A percentile compares a stretch with the other conserved stretches of the same genome.
Evolutionary conservation across 1,140 invertebrate species (phyloP).

Genomic region (Bombyx mandarina): DNA sequence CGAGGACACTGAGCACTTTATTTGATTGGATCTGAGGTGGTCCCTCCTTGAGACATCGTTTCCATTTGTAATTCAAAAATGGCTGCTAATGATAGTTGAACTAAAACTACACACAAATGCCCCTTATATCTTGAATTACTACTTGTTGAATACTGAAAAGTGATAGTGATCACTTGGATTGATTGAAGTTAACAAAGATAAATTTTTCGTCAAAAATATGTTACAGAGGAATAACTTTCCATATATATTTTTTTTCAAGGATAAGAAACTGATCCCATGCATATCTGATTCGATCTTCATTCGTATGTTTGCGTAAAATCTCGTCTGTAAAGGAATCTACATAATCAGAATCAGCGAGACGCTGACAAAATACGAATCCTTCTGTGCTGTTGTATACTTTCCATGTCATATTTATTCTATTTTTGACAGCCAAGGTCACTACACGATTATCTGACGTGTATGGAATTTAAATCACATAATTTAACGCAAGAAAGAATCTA

Average conservation of each 20-base stretch:
- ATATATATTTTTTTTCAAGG: constrained; percentile 24
- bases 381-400: constrained; percentile 24
- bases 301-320: constrained; percentile 49
- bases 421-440: no score
- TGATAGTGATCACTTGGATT: no score
- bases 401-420: constrained; percentile 3
- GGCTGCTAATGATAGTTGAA: no score
- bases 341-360: constrained; percentile 48
- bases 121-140: no score
- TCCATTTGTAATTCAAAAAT: not conserved
- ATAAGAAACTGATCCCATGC: constrained; percentile 46
- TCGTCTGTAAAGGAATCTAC: constrained; percentile 41
- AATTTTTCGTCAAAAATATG: constrained; percentile 5
- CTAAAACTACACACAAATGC: no score
- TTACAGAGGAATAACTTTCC: constrained; percentile 23
- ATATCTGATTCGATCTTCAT: constrained; percentile 51
- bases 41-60: constrained; percentile 34
- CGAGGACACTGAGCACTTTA: constrained; percentile 48
- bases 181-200: no score
- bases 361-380: constrained; percentile 37
- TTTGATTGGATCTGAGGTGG: constrained; percentile 57
- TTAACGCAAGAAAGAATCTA: no score
- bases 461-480: no score
- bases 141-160: no score
- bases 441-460: no score